A percentile compares a stretch with the other conserved stretches of the same genome.
phyloP scores from a whole-genome alignment of 1,140 invertebrate genomes.

The Chironomus tepperi region DNA sequence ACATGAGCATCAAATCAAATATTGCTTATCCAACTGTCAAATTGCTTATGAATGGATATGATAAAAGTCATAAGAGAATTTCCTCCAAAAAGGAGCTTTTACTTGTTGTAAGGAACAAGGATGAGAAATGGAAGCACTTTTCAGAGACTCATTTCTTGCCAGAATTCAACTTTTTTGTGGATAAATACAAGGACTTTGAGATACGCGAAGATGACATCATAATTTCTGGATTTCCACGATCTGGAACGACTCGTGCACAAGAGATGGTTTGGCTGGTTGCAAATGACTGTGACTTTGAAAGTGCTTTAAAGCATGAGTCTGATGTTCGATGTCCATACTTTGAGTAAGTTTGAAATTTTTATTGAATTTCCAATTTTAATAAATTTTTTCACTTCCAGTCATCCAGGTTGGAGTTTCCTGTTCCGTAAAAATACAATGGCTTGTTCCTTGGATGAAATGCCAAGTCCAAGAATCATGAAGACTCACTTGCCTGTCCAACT shows the following conservation, averaged over 20 bases:
- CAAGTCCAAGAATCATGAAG: constrained; percentile 54
- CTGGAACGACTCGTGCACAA: constrained; percentile 76
- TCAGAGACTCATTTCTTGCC: neutral
- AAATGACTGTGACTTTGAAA: constrained; percentile 60
- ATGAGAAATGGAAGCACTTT: neutral
- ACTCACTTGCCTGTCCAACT: constrained; percentile 45
- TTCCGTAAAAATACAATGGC: neutral
- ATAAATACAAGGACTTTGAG: constrained; percentile 29
- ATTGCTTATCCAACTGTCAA: too few species aligned
- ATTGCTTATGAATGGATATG: too few species aligned
- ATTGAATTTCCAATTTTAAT: neutral
- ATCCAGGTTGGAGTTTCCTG: neutral
- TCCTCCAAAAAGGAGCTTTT: too few species aligned
- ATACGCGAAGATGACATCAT: constrained; percentile 56
- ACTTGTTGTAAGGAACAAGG: neutral
- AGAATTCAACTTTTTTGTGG: neutral
- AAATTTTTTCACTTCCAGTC: neutral
- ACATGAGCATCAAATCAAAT: too few species aligned
- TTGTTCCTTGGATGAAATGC: constrained; percentile 35
- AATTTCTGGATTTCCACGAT: constrained; percentile 67
- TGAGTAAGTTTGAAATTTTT: constrained; percentile 49
- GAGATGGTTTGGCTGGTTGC: constrained; percentile 70
- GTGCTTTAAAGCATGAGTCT: constrained; percentile 46
- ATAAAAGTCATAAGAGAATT: too few species aligned
- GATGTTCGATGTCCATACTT: constrained; percentile 61